Evolutionary conservation across 2,888 invertebrate species (phyloP).

Genomic region (Portevinia maculata): DNA sequence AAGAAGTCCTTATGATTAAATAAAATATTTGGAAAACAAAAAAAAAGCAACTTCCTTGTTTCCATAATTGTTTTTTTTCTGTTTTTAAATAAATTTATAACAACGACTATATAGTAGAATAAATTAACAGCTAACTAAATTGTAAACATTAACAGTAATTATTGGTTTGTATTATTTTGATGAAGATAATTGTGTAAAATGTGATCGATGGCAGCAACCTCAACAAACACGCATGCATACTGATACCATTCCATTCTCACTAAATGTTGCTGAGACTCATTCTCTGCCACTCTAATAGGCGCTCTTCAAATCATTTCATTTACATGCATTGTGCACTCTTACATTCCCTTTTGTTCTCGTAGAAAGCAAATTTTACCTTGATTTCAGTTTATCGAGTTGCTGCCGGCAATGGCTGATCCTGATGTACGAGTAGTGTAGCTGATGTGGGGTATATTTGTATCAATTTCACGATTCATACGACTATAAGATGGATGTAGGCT

Average conservation of each 20-base stretch:
- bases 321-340: slow-evolving; percentile 35
- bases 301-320: slow-evolving; percentile 24
- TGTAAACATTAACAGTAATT: slow-evolving; percentile 59
- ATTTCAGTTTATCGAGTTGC: slow-evolving; percentile 17
- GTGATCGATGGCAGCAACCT: slow-evolving; percentile 63
- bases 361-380: not conserved
- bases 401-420: slow-evolving; percentile 2
- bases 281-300: slow-evolving; percentile 33
- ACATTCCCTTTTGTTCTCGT: slow-evolving; percentile 16
- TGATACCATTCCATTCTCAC: slow-evolving; percentile 16
- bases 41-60: not conserved
- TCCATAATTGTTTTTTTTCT: slow-evolving; percentile 1
- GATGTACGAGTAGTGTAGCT: slow-evolving; percentile 1
- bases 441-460: not conserved
- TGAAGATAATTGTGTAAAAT: slow-evolving; percentile 40
- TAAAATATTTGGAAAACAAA: slow-evolving; percentile 22
- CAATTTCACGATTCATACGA: not conserved
- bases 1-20: slow-evolving; percentile 57
- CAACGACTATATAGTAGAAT: slow-evolving; percentile 60
- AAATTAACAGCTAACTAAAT: slow-evolving; percentile 70
- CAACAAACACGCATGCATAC: slow-evolving; percentile 45
- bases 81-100: slow-evolving; percentile 42
- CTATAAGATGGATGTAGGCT: slow-evolving; percentile 41
- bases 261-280: slow-evolving; percentile 38
- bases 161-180: slow-evolving; percentile 18